Percentiles rank a stretch among this genome's conserved stretches.
Conservation (phyloP, 2,888 invertebrate species). For the Watsonalla binaria region DNA sequence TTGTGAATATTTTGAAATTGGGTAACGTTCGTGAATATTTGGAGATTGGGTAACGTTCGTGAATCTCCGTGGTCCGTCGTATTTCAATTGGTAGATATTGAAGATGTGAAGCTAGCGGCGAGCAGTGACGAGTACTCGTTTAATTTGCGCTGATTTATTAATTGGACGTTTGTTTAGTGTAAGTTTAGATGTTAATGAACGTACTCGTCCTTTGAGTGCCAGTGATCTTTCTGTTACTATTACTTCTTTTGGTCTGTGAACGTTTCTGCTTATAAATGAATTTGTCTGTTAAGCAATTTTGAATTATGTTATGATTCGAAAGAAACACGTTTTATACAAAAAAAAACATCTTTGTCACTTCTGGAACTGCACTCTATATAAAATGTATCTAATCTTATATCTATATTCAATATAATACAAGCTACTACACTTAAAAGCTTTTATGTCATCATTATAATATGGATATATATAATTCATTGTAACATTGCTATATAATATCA, state of each 20-base stretch:
- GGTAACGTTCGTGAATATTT: neutral
- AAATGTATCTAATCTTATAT: too few relatives aligned
- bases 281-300: too few relatives aligned
- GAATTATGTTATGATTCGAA: too few relatives aligned
- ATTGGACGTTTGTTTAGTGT: slow-evolving; percentile 56
- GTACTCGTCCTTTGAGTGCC: slow-evolving; percentile 53
- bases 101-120: slow-evolving; percentile 40
- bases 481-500: neutral
- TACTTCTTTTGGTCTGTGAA: neutral
- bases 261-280: neutral
- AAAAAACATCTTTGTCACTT: too few relatives aligned
- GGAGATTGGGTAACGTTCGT: too few relatives aligned
- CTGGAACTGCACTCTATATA: neutral
- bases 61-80: neutral
- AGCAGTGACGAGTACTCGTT: slow-evolving; percentile 67
- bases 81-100: slow-evolving; percentile 15
- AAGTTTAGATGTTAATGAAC: slow-evolving; percentile 45
- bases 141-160: slow-evolving; percentile 65
- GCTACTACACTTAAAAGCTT: too few relatives aligned
- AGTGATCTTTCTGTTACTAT: slow-evolving; percentile 5
- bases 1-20: neutral
- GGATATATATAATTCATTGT: too few relatives aligned
- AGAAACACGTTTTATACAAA: too few relatives aligned
- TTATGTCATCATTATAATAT: too few relatives aligned
- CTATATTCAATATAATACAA: too few relatives aligned